A percentile compares a stretch with the other conserved stretches of the same genome.
phyloP scores from a whole-genome alignment of 2,113 vertebrate species.

The Dicerorhinus sumatrensis region DNA sequence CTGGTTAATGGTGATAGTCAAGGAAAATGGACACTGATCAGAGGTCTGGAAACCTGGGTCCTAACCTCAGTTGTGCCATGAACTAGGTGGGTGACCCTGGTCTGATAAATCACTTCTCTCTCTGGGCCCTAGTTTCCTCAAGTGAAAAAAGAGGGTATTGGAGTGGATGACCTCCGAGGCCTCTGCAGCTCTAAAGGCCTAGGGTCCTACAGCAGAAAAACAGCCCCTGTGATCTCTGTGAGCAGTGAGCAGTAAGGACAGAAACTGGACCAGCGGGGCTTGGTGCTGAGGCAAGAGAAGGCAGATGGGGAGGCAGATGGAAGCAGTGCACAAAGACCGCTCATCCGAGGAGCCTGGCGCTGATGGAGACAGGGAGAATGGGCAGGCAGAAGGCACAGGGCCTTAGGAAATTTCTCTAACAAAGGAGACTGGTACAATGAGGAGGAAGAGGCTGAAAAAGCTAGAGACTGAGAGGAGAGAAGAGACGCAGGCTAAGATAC shows the following conservation, averaged over 20 bases:
- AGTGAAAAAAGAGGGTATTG: neutral
- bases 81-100: neutral
- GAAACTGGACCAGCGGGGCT: neutral
- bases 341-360: neutral
- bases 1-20: neutral
- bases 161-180: neutral
- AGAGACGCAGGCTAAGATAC: neutral
- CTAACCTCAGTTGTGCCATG: neutral
- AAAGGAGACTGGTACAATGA: neutral
- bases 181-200: neutral
- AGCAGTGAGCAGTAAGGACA: neutral
- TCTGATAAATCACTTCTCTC: neutral
- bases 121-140: neutral
- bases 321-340: neutral
- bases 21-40: neutral
- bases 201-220: neutral
- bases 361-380: neutral
- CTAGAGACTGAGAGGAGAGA: neutral
- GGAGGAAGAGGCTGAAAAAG: neutral
- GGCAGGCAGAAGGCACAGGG: neutral
- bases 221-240: fast-evolving
- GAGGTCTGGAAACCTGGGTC: neutral
- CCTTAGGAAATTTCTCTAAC: neutral
- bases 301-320: conserved; percentile 64
- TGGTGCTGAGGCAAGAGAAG: neutral